phyloP scores from a whole-genome alignment of 2,888 invertebrate genomes.

The Baronia brevicornis region DNA sequence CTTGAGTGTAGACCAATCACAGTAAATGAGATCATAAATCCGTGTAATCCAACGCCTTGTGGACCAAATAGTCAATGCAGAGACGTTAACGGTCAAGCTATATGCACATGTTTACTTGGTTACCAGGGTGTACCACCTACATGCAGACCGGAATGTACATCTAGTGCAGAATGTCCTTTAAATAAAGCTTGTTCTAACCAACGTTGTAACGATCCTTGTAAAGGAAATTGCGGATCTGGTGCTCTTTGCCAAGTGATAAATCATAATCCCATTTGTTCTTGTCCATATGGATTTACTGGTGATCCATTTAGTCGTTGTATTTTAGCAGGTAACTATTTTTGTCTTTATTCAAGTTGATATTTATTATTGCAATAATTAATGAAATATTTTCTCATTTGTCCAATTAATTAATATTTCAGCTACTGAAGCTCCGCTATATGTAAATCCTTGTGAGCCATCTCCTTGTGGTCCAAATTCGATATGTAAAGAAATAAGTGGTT shows the following conservation, averaged over 20 bases:
- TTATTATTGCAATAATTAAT: constrained; percentile 2
- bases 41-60: constrained; percentile 83
- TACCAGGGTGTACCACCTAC: constrained; percentile 82
- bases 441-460: constrained; percentile 81
- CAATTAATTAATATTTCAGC: no score
- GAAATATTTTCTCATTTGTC: no score
- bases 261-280: constrained; percentile 83
- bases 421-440: constrained; percentile 35
- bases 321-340: constrained; percentile 60
- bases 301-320: constrained; percentile 83
- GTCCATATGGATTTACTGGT: constrained; percentile 79
- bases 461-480: constrained; percentile 85
- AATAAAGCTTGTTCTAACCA: constrained; percentile 82
- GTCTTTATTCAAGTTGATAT: constrained; percentile 7
- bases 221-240: constrained; percentile 81
- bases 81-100: constrained; percentile 79
- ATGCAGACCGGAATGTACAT: constrained; percentile 82
- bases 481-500: constrained; percentile 76
- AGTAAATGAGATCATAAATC: constrained; percentile 57
- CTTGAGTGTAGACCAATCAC: constrained; percentile 73
- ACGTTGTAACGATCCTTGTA: constrained; percentile 83
- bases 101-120: constrained; percentile 80
- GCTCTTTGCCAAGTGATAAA: constrained; percentile 83
- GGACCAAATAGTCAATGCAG: constrained; percentile 83
- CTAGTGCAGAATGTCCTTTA: constrained; percentile 80